phyloP scores from a whole-genome alignment of 2,113 vertebrate genomes.

The Eleginops maclovinus region DNA sequence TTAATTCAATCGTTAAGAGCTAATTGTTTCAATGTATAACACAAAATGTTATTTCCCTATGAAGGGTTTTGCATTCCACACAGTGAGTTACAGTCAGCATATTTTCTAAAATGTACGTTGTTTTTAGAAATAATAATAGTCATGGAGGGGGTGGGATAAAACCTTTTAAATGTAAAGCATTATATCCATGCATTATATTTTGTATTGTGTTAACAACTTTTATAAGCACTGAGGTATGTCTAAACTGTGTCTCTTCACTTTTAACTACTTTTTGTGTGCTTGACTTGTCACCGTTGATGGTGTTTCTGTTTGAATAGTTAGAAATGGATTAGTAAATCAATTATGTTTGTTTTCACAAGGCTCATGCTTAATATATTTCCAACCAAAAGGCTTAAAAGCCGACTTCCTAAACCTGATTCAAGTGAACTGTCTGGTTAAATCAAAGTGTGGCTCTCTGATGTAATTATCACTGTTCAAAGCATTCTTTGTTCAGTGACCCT shows the following conservation, averaged over 20 bases:
- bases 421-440: constrained; percentile 70
- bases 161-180: neutral
- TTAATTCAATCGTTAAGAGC: neutral
- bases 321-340: constrained; percentile 32
- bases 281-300: constrained; percentile 3
- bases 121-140: neutral
- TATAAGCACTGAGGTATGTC: neutral
- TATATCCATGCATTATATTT: neutral
- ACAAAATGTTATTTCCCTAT: neutral
- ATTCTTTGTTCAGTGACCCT: constrained; percentile 84
- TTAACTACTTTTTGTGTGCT: neutral
- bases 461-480: constrained; percentile 81
- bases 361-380: constrained; percentile 38
- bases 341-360: constrained; percentile 42
- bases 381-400: constrained; percentile 31
- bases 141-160: neutral
- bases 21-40: neutral
- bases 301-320: constrained; percentile 38
- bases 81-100: neutral
- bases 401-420: constrained; percentile 67
- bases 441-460: constrained; percentile 69
- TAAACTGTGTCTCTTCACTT: neutral
- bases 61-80: constrained; percentile 7
- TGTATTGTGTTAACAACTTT: neutral
- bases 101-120: neutral